These are phyloP conservation scores for Salvelinus alpinus DNA, from an alignment of 2,113 vertebrate species.

Conservation along the genomic window DNA sequence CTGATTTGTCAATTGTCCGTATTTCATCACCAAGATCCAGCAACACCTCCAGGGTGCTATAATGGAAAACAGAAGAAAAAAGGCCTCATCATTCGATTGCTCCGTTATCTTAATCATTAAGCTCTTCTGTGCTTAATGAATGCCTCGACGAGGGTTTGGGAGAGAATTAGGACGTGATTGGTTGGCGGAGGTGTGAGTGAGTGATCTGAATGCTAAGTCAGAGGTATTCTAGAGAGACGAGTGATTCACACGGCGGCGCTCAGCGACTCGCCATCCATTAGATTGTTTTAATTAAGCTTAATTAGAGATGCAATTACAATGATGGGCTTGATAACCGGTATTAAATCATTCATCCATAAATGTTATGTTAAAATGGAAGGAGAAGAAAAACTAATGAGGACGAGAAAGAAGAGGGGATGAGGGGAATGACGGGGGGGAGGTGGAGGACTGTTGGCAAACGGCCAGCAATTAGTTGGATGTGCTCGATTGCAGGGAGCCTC, in stretches of 20 bases:
- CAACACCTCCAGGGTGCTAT: conserved; percentile 77
- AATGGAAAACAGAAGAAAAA: conserved; percentile 74
- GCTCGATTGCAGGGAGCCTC: conserved; percentile 82
- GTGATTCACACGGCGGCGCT: conserved; percentile 80
- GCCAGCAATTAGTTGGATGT: conserved; percentile 87
- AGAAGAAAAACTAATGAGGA: conserved; percentile 35
- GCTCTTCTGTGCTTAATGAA: conserved; percentile 78
- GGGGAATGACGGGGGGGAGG: conserved; percentile 10
- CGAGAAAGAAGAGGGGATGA: conserved; percentile 21
- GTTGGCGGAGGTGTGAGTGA: conserved; percentile 64
- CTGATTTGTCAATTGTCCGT: conserved; percentile 86
- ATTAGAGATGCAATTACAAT: conserved; percentile 97
- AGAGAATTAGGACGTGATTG: conserved; percentile 66
- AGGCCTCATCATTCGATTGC: conserved; percentile 70
- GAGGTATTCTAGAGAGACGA: conserved; percentile 56
- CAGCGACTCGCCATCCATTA: conserved; percentile 87
- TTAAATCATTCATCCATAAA: conserved; percentile 96
- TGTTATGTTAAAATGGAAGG: conserved; percentile 87
- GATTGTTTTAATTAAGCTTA: conserved; percentile 96
- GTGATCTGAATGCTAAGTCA: conserved; percentile 61
- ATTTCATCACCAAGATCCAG: conserved; percentile 81
- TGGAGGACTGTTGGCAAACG: conserved; percentile 66
- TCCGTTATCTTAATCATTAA: conserved; percentile 77
- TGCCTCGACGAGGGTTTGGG: conserved; percentile 70
- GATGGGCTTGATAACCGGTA: conserved; percentile 93